Evolutionary conservation across 2,797 vertebrate genomes (phyloP), one percentile per base, ranked within the genome.

Genomic region (Sebastes oblongus): DNA sequence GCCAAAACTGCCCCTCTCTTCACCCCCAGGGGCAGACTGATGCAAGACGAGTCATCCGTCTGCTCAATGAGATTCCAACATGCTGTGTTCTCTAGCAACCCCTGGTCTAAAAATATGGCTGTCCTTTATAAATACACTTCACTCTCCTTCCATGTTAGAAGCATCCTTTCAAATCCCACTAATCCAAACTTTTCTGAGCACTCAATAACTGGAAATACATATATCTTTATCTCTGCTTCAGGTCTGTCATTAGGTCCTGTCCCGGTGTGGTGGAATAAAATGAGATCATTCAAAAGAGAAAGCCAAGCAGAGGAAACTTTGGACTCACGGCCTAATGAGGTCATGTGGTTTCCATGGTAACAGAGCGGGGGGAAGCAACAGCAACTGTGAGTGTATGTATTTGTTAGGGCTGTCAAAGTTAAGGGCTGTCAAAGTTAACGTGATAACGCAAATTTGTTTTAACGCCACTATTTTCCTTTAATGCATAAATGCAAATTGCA

Each of bases 61-160:
- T 90, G 86, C 89, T 92, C 83, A 79, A 88, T 89, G 83, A 90
- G 81, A 93, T 92, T 93, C 82, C 81, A 55, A 81, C 75, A 88
- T 60, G 12, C 65, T 6, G 52, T 70, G 80, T 90, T 89, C 87
- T 88, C 83, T 14, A 85, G 84, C 82, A 90, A 82, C 75, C 73
- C 16, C 29, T 29, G 58, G 34, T 89, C 83, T 92, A 88, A 88
- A 91, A 89, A 92, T 90, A 92, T 20, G 42, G 3, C 60, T 0
- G 50, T 55, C 62, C 13, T 24, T 79, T 75, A 65, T 64, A 34
- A 79, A 86, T 30, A 46, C 66, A 55, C 73, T 61, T 55, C 42
- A 59, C 4, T 54, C 62, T 81, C 42, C 36, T 34, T 61, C 32
- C 58, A 66, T 20, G 52, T 77, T 72, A 87, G 55, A 56, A 14